These are phyloP conservation scores for Coelopa pilipes DNA, from an alignment of 2,888 invertebrate genomes.

Conservation along the genomic window DNA sequence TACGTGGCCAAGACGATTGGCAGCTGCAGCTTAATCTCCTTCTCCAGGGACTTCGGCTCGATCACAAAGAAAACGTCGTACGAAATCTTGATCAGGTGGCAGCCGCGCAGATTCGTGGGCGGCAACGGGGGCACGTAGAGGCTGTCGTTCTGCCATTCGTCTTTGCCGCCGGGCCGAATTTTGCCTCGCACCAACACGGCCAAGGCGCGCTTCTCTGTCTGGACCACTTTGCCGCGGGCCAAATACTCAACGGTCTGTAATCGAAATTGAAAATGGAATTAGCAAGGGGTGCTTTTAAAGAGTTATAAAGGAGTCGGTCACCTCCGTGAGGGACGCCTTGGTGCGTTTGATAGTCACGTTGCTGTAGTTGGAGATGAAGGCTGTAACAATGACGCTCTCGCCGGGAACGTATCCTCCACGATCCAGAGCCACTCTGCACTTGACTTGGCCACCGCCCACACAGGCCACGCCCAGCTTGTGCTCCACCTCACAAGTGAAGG, in stretches of 20 bases:
- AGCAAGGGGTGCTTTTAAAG: neutral
- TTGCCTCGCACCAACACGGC: conserved; percentile 83
- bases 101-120: conserved; percentile 92
- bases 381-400: conserved; percentile 88
- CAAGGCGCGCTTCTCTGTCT: conserved; percentile 86
- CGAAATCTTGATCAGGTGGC: conserved; percentile 91
- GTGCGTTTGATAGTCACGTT: conserved; percentile 86
- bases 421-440: conserved; percentile 87
- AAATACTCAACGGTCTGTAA: conserved; percentile 86
- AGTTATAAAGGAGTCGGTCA: conserved; percentile 36
- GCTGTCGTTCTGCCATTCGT: conserved; percentile 88
- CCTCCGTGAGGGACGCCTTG: conserved; percentile 82
- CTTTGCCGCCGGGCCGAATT: conserved; percentile 82
- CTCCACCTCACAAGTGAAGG: conserved; percentile 90
- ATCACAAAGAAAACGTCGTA: conserved; percentile 94
- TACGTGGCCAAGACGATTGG: conserved; percentile 93
- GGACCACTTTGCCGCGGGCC: conserved; percentile 85
- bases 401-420: conserved; percentile 95
- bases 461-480: conserved; percentile 90
- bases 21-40: conserved; percentile 90
- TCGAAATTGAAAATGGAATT: conserved; percentile 8
- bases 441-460: conserved; percentile 86
- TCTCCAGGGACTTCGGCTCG: conserved; percentile 90
- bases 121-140: conserved; percentile 93
- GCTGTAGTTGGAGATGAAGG: conserved; percentile 86